Evolutionary conservation across 2,888 invertebrate species (phyloP).

Genomic region (Blomia tropicalis): DNA sequence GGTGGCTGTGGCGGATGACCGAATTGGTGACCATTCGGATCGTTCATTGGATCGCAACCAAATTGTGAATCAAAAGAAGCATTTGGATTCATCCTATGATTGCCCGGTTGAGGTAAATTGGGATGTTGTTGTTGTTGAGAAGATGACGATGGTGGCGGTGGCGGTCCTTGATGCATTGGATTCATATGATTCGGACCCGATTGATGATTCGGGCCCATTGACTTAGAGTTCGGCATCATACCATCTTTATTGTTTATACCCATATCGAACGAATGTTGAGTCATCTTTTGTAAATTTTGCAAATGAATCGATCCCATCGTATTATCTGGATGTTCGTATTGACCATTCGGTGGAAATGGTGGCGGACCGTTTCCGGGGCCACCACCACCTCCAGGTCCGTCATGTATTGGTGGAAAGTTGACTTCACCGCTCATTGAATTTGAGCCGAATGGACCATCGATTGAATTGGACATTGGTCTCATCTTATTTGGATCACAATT

Average conservation of each 20-base stretch:
- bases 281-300: conserved; percentile 31
- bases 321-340: conserved; percentile 19
- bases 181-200: neutral
- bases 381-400: no score
- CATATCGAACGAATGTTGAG: conserved; percentile 28
- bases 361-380: neutral
- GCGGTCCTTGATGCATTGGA: no score
- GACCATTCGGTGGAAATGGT: neutral
- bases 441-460: neutral
- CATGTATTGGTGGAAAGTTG: neutral
- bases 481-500: neutral
- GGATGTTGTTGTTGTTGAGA: neutral
- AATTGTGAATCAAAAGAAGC: conserved; percentile 65
- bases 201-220: neutral
- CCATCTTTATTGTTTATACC: conserved; percentile 26
- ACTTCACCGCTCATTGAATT: conserved; percentile 8
- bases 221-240: conserved; percentile 17
- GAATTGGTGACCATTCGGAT: conserved; percentile 41
- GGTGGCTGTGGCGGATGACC: no score
- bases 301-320: conserved; percentile 28
- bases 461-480: neutral
- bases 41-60: conserved; percentile 44
- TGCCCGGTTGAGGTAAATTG: neutral
- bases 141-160: no score
- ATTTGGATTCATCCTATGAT: conserved; percentile 37